These are phyloP conservation scores for Rambutsinella grinnellia DNA, from an alignment of 2,888 invertebrate species.

Conservation along the genomic window DNA sequence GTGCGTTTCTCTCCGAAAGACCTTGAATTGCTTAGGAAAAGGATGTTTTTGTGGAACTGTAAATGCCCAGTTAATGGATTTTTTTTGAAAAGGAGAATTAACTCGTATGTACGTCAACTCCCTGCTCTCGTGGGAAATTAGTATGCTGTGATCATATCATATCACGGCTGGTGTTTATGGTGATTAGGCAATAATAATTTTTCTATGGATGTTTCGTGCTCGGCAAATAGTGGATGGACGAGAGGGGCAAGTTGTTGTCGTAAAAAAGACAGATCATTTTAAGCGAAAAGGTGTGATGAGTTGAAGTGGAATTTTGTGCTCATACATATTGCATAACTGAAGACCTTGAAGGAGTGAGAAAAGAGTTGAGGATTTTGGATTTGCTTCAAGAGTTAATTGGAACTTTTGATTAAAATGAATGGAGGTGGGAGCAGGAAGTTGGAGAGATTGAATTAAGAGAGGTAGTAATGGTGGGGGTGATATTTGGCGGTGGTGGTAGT, in stretches of 20 bases:
- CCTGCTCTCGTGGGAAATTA: background rate
- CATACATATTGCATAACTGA: background rate
- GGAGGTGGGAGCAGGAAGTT: background rate
- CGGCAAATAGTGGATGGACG: background rate
- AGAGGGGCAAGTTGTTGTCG: background rate
- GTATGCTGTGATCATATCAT: background rate
- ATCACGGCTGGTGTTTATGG: background rate
- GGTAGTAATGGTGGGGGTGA: conserved; percentile 17
- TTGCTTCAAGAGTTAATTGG: background rate
- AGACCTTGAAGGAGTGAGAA: background rate
- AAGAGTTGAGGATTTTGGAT: background rate
- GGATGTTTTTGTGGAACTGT: too few relatives aligned
- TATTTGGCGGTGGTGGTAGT: conserved; percentile 17
- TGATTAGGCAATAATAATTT: background rate
- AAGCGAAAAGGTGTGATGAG: too few relatives aligned
- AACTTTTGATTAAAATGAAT: background rate
- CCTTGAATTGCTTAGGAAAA: too few relatives aligned
- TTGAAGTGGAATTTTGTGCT: too few relatives aligned
- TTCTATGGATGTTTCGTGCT: background rate
- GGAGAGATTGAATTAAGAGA: background rate
- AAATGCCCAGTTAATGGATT: too few relatives aligned
- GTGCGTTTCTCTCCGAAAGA: too few relatives aligned
- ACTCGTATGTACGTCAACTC: too few relatives aligned
- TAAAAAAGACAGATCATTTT: too few relatives aligned
- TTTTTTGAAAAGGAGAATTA: too few relatives aligned